These are phyloP conservation scores for Escarpia spicata DNA, from an alignment of 2,888 invertebrate species.

Conservation along the genomic window DNA sequence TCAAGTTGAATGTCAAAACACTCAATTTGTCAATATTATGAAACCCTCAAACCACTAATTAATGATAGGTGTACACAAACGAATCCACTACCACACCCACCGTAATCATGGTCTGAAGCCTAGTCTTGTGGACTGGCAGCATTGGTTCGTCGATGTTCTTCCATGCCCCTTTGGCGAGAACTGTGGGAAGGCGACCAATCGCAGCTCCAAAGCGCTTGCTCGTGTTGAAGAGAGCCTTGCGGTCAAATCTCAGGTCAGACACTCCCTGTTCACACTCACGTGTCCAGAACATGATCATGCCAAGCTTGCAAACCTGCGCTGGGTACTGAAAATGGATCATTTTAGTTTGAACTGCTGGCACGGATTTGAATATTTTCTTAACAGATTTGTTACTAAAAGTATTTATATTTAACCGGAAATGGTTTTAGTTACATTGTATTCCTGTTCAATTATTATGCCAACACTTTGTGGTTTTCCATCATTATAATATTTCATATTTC, in stretches of 20 bases:
- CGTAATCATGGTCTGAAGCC: constrained; percentile 62
- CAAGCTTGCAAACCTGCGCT: constrained; percentile 63
- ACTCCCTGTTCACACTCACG: constrained; percentile 62
- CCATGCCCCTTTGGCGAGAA: constrained; percentile 54
- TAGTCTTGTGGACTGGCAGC: constrained; percentile 56
- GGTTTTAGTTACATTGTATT: neutral
- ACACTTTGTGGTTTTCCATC: neutral
- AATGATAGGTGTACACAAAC: neutral
- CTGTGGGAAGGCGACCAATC: constrained; percentile 53
- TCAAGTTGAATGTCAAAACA: no score
- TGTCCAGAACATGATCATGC: constrained; percentile 64
- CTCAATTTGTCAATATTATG: no score
- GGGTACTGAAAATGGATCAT: constrained; percentile 55
- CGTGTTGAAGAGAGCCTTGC: constrained; percentile 59
- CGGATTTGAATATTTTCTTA: neutral
- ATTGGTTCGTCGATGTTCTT: constrained; percentile 57
- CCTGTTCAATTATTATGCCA: neutral
- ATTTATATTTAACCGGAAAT: neutral
- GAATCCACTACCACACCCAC: constrained; percentile 46
- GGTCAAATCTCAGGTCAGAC: constrained; percentile 60
- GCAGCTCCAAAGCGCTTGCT: constrained; percentile 57
- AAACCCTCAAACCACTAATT: no score
- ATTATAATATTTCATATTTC: neutral
- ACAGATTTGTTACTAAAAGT: neutral
- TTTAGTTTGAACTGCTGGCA: neutral